Evolutionary conservation across 1,140 invertebrate genomes (phyloP), one percentile per base, ranked within the genome.

Genomic region (Heliconius hewitsoni): DNA sequence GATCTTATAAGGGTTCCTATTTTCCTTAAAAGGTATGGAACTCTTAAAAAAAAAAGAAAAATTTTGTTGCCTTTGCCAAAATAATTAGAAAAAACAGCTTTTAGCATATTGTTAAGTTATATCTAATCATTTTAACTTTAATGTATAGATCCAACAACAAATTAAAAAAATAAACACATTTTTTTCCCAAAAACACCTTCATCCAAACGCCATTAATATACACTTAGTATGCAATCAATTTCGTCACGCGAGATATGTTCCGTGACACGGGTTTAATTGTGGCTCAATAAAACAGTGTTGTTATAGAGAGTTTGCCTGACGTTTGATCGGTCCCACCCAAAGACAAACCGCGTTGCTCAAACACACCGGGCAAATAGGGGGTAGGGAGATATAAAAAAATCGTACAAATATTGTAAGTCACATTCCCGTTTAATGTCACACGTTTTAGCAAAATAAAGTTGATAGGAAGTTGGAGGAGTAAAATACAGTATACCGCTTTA

Each of bases 281-380:
- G 71, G 74, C 81, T 81, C 79, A 81, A 88, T 84, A 88, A 88
- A 84, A 88, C 86, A 86, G 84, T 85, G 85, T 88, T 88, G 86
- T 88, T 82, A 83, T 78, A 86, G 83, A 83, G 82, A 86, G 86
- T 87, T 90, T 86, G 83, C 74, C 37, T 52, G 83, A 75, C 85
- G 85, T 86, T 87, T 90, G 90, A 87, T 90, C 86, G 85, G 85
- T 82, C 86, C 85, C 88, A 82, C 87, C 87, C 88, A 85, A 77
- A 84, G 84, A 84, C 87, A 85, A 89, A 87, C 87, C 83, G 78
- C 83, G 84, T 76, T 85, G 80, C 79, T 80, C 84, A 90, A 91
- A 90, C 89, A 90, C 42, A 30, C 73, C 73, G 30, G 18, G 57
- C 75, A 88, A 88, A 88, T 83, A 86, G 60, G 85, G 85, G 42